phyloP scores from a whole-genome alignment of 2,113 vertebrate genomes.

The Vireo altiloquus region DNA sequence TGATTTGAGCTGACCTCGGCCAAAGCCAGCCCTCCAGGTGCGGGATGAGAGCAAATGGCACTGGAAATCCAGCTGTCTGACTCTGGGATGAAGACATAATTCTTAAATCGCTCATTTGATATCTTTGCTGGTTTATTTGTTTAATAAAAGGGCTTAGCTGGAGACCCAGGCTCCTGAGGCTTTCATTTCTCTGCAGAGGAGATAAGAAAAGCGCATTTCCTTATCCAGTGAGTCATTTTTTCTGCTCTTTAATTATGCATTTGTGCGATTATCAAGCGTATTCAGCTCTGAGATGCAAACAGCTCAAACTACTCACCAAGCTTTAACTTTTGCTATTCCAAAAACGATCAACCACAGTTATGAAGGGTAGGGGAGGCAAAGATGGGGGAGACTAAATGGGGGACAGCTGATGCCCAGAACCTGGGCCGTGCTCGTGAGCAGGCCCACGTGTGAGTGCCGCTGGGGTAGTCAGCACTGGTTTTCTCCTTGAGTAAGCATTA shows the following conservation, averaged over 20 bases:
- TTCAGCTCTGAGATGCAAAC: conserved; percentile 6
- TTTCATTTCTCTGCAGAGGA: conserved; percentile 48
- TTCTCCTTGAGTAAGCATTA: conserved; percentile 24
- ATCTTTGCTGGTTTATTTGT: conserved; percentile 52
- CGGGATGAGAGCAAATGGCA: background rate
- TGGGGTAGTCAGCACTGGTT: background rate
- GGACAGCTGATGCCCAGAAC: background rate
- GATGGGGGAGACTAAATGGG: rapidly evolving
- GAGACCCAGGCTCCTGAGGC: conserved; percentile 32
- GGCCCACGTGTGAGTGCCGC: background rate
- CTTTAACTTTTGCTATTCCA: background rate
- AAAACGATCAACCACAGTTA: background rate
- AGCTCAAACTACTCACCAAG: background rate
- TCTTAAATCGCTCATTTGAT: conserved; percentile 30
- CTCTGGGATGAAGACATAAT: background rate
- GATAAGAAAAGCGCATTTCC: conserved; percentile 50
- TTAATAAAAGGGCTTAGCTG: conserved; percentile 37
- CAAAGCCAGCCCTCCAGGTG: background rate
- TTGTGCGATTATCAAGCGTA: conserved; percentile 24
- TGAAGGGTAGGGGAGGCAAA: background rate
- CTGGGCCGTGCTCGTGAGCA: rapidly evolving
- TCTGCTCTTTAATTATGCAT: conserved; percentile 61
- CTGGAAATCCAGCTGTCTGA: background rate
- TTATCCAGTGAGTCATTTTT: conserved; percentile 53
- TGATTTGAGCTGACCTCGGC: background rate